Base-by-base conservation (phyloP, 2,888 invertebrate species). In the Thysanoteuthis rhombus region DNA sequence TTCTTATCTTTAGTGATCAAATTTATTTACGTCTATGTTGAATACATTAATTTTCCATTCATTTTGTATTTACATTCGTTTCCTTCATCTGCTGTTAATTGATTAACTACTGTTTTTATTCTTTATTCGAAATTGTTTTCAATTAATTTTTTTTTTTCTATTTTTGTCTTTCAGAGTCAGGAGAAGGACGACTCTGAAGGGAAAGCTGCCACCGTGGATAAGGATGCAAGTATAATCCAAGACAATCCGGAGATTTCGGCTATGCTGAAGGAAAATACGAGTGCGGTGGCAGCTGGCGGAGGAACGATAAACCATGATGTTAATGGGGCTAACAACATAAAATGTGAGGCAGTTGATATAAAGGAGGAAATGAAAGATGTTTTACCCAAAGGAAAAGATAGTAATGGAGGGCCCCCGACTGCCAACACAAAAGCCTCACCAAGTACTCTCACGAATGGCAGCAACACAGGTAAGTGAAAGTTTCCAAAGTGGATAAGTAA, bases 301-400 rank as follows among this genome's bases (percentile, higher is more conserved):
- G 95, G 95, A 52, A 95, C 94, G 93, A 94, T 95, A 93, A 95
- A 94, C 89, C 94, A 95, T 93, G 95, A 96, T 92, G 94, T 95
- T 92, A 95, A 95, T 91, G 95, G 95, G n/a, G 92, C 93, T 89
- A 94, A 94, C 32, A 94, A 94, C 32, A 94, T 95, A 90, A 95
- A 95, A 94, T 92, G 94, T 19, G 96, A 96, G 93, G 93, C 94
- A 8, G 91, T 94, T 39, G 96, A 96, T 89, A 95, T 96, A 89
- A 96, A 96, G 94, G 95, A 95, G 75, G 96, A 96, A 94, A 94
- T 96, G 28, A 95, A 95, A 90, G 96, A 96, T 42, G 96, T 96
- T 93, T 92, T 94, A 42, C 90, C 93, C 2, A 94, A 93, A 58
- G 90, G 93, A 25, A 94, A 94, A 36, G 93, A 94, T 32, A 94